Percentiles rank a stretch among this genome's conserved stretches.
phyloP scores from a whole-genome alignment of 2,888 invertebrate genomes.

The Rhimphoctona megacephalus region DNA sequence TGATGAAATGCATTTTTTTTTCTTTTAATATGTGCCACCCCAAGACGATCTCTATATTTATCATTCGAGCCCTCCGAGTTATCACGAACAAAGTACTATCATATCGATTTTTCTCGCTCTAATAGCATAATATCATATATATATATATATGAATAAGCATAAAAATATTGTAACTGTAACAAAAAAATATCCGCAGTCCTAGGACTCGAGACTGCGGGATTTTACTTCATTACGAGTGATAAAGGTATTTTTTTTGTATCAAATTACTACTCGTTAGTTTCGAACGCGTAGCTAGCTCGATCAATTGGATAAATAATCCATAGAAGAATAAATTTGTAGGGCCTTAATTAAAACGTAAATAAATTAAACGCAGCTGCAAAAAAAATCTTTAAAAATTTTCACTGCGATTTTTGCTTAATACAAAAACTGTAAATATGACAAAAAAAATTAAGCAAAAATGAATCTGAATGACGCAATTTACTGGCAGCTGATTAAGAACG shows the following conservation, averaged over 20 bases:
- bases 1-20: slow-evolving; percentile 4
- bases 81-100: slow-evolving; percentile 64
- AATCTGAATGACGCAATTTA: not conserved
- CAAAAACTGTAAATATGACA: slow-evolving; percentile 43
- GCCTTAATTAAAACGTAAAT: not conserved
- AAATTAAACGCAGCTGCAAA: not conserved
- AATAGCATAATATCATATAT: slow-evolving; percentile 61
- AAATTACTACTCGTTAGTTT: slow-evolving; percentile 28
- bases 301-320: slow-evolving; percentile 16
- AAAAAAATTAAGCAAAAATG: slow-evolving; percentile 13
- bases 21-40: slow-evolving; percentile 43
- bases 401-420: slow-evolving; percentile 38
- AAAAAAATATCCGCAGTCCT: slow-evolving; percentile 7
- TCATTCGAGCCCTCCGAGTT: slow-evolving; percentile 37
- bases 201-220: not conserved
- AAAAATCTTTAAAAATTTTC: not conserved
- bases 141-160: slow-evolving; percentile 21
- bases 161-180: slow-evolving; percentile 26
- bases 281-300: slow-evolving; percentile 48
- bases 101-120: slow-evolving; percentile 63
- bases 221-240: slow-evolving; percentile 30
- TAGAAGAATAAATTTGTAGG: slow-evolving; percentile 29
- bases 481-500: slow-evolving; percentile 12
- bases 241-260: slow-evolving; percentile 21
- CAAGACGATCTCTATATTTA: slow-evolving; percentile 48